Evolutionary conservation across 2,888 invertebrate genomes (phyloP), one percentile per base, ranked within the genome.

Genomic region (Parasteatoda lunata): DNA sequence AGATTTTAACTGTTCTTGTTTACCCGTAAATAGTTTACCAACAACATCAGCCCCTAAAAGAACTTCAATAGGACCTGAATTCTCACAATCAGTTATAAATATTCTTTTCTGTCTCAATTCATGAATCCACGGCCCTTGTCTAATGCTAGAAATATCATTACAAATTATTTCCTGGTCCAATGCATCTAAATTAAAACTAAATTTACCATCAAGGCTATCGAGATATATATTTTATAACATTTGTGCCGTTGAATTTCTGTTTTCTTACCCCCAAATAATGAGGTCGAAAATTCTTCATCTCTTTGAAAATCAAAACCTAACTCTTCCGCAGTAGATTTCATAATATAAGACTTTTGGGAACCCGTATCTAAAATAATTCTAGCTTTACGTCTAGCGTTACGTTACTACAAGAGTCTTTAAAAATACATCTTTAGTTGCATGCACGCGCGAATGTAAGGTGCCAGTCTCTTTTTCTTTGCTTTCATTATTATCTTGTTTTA

Each of bases 31-130:
- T 30, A 77, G 48, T 48, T 65, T 77, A 15, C 82, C 47, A 15
- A 54, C 66, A 7, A 81, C 82, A n/a, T 83, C 77, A 13, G 77
- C 71, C 15, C 77, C 83, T 13, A 84, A 68, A n/a, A 84, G 66
- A 47, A 72, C 59, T 9, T 84, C 77, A 54, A 77, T 66, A 5
- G 77, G 65, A 5, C 70, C 52, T 47, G 52, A 13, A 13, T 52
- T 65, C 8, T 52, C 9, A 47, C 66, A 48, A 52, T 13, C 48
- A 68, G 30, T 30, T 30, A 30, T 30, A 30, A 30, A 30, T 30
- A 30, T 30, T 2, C 30, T 30, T 30, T 30, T 30, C 2, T 30
- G 30, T 30, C 30, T 30, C 30, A 30, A 30, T 45, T 68, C 45
- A 3, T 15, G 7, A 68, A 77, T 66, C 66, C 77, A 68, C 51